Base-by-base conservation (phyloP, 1,140 invertebrate species). In the Archivesica marissinica region DNA sequence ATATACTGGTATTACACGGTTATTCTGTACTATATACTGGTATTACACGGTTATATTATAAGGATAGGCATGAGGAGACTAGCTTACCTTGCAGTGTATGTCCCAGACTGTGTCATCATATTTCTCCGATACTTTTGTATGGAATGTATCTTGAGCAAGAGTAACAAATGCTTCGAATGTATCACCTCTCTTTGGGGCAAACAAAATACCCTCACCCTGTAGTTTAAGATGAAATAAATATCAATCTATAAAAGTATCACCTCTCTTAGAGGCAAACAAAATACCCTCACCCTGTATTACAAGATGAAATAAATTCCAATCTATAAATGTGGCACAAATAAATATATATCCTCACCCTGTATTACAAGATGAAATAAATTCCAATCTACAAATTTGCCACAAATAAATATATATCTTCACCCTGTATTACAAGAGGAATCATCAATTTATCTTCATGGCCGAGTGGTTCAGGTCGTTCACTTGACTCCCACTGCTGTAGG, bases 221-320 rank as follows among this genome's bases (percentile, higher is more conserved):
- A 79, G 23, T 20, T 39, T 47, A 77, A 70, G 38, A 68, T 72
- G 47, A 86, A 61, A 77, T 64, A 50, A 77, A 25, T 66, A 61
- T 2, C 74, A 76, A 20, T 59, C 28, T 6, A 7, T 2, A 78
- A 97, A 95, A 17, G 97, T 97, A 86, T 95, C 94, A 0, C 96
- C 96, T 47, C 97, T 95, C 77, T 94, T 94, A 4, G 97, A 97
- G 13, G 97, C 97, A 95, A 97, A 97, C 20, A 97, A 95, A 56
- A 97, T 92, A 0, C 96, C 96, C 23, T 96, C 82, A 0, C 97
- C 97, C 93, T 94, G 86, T 59, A 79, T 25, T 33, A 2, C 23
- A 3, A 2, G 0, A 64, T 7, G 33, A 33, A 64, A n/a, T n/a
- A n/a, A n/a, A n/a, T n/a, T n/a, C n/a, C 52, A 20, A 54, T 54